Conservation (phyloP, 2,113 vertebrate species). For the Phocoena phocoena region DNA sequence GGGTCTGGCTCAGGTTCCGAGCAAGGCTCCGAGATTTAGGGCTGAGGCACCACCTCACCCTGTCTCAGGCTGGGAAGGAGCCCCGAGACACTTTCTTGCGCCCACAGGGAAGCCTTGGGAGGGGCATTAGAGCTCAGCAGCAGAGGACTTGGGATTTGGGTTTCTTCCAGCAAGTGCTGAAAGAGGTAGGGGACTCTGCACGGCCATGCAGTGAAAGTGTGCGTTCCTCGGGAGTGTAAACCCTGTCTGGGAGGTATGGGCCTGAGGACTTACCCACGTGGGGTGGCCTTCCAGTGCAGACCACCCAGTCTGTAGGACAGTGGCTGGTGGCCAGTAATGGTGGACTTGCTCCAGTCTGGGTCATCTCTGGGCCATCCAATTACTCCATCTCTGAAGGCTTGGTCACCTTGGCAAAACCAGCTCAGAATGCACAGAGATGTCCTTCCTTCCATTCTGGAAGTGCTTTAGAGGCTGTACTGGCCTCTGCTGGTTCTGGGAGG, state of each 20-base stretch:
- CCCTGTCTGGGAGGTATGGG: background rate
- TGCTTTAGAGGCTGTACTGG: background rate
- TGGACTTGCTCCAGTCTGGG: background rate
- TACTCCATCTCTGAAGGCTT: background rate
- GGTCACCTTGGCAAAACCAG: background rate
- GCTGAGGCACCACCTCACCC: background rate
- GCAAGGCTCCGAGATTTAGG: background rate
- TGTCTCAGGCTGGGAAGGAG: background rate
- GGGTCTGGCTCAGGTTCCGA: background rate
- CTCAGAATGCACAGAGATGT: background rate
- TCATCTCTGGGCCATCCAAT: background rate
- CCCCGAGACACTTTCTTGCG: background rate
- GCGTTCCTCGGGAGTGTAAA: background rate
- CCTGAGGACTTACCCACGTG: background rate
- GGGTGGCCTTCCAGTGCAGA: background rate
- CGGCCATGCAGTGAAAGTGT: rapidly evolving
- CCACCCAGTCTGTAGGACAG: background rate
- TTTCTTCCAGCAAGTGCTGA: background rate
- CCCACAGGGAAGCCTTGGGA: background rate
- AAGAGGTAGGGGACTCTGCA: background rate
- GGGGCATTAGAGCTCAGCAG: background rate
- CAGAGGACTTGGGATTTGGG: background rate
- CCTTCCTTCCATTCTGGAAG: background rate
- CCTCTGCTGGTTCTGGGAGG: background rate
- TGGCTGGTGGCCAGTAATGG: background rate